Evolutionary conservation across 2,888 invertebrate species (phyloP), one percentile per base, ranked within the genome.

Genomic region (Xestoiulus laeticollis): DNA sequence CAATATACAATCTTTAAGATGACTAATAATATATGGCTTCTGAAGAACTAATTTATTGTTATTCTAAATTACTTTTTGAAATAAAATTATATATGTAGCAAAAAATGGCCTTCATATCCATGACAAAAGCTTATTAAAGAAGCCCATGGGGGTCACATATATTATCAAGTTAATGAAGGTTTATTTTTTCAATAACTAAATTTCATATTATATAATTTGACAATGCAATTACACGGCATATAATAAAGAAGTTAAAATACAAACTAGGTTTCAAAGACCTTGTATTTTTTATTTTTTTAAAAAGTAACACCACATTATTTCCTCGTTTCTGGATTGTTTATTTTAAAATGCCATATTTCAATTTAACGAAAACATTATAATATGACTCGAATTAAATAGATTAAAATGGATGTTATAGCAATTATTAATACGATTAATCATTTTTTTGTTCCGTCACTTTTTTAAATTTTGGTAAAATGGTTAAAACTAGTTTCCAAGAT

Each of bases 151-250:
- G 68, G 48, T n/a, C n/a, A n/a, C 19, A 59, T n/a, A 0, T 59
- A 6, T 48, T 16, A 16, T 6, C 53, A n/a, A n/a, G 48, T 19
- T n/a, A n/a, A n/a, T n/a, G n/a, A n/a, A n/a, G n/a, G n/a, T 26
- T 8, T 30, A 26, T 68, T 68, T 68, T 26, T 68, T 26, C 68
- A 26, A 68, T 12, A 26, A 68, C 6, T 26, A 68, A 68, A 26
- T 68, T 26, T 22, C 68, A 68, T n/a, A 68, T 68, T n/a, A 68
- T n/a, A 68, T 68, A 26, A 68, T 68, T 68, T 68, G 26, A 68
- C 68, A 68, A 68, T 68, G 14, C 26, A 68, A 68, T 68, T 68
- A 68, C 26, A 68, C 4, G 26, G 12, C 12, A 59, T 10, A 68
- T 68, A 26, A 68, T 68, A 26, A n/a, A n/a, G 53, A 4, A n/a